Evolutionary conservation across 2,888 invertebrate species (phyloP), one percentile per base, ranked within the genome.

Genomic region (Homarus gammarus): DNA sequence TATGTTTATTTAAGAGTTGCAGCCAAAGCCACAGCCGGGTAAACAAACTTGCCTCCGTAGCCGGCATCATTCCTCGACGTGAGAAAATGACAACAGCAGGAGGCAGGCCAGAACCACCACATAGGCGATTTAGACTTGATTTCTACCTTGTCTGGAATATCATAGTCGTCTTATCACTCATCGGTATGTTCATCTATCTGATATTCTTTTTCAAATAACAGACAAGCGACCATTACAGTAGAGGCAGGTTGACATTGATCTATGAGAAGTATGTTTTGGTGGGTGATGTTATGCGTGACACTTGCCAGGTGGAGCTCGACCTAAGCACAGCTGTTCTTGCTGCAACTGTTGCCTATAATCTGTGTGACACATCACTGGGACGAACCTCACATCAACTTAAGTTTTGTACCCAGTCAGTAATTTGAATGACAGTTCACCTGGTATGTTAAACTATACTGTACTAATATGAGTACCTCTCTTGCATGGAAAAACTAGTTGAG

Each of bases 151-250:
- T 88, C 15, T 91, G 91, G 91, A 91, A 91, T 51, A 51, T 88
- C 15, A 40, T 72, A 36, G 87, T 91, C 68, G 22, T 85, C 27
- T 40, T 81, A 27, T 38, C 72, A 3, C 84, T 91, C 38, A 75
- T 91, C 38, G 87, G 87, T 85, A 91, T 91, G 91, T 91, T 91
- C 84, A 79, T 82, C 56, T 91, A 91, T 64, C 75, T 91, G 73
- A 79, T 85, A 27, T 91, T 91, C 82, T 91, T 88, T 82, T 91
- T 91, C 78, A 78, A 79, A 44, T 90, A 72, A 82, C 22, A 64
- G 18, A 31, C 8, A 49, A 12, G 36, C 31, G 31, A 31, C 2
- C 33, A n/a, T 15, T 75, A 18, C 15, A 15, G 6, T 38, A 38
- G n/a, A 38, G 10, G 31, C 33, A 44, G 31, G 27, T 27, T 44